Percentiles rank a stretch among this genome's conserved stretches.
These are phyloP conservation scores for Mythimna pallens DNA, from an alignment of 2,888 invertebrate species.

Conservation along the genomic window DNA sequence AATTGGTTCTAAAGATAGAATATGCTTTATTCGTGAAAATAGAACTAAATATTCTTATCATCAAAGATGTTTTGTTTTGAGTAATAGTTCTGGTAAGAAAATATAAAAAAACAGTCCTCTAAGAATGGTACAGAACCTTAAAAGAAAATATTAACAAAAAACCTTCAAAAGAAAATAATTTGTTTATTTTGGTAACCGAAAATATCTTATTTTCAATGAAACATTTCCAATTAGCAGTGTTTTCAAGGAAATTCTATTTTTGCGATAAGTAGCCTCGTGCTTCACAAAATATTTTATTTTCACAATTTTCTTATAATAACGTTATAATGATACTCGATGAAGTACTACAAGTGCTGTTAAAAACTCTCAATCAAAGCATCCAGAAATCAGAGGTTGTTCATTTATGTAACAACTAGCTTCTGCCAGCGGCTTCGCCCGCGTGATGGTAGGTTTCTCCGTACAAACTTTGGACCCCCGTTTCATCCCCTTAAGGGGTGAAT, in stretches of 20 bases:
- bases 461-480: too few relatives aligned
- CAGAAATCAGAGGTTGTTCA: constrained; percentile 14
- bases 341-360: constrained; percentile 33
- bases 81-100: background rate
- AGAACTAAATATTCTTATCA: background rate
- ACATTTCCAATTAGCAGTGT: constrained; percentile 44
- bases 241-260: constrained; percentile 50
- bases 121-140: constrained; percentile 13
- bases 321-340: constrained; percentile 28
- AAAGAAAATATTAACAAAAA: too few relatives aligned
- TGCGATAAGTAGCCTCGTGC: constrained; percentile 32
- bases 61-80: background rate
- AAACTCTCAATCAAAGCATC: constrained; percentile 32
- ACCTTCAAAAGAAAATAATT: background rate
- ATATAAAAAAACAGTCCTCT: background rate
- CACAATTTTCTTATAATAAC: constrained; percentile 25
- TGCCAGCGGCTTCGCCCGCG: background rate
- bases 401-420: constrained; percentile 20
- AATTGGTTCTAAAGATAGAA: background rate
- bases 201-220: constrained; percentile 30
- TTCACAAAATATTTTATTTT: constrained; percentile 32
- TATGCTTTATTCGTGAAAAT: background rate
- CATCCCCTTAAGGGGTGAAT: too few relatives aligned
- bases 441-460: too few relatives aligned
- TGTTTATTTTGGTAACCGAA: background rate